Percentiles rank a stretch among this genome's conserved stretches.
phyloP scores from a whole-genome alignment of 1,140 invertebrate genomes.

The Penaeus vannamei region DNA sequence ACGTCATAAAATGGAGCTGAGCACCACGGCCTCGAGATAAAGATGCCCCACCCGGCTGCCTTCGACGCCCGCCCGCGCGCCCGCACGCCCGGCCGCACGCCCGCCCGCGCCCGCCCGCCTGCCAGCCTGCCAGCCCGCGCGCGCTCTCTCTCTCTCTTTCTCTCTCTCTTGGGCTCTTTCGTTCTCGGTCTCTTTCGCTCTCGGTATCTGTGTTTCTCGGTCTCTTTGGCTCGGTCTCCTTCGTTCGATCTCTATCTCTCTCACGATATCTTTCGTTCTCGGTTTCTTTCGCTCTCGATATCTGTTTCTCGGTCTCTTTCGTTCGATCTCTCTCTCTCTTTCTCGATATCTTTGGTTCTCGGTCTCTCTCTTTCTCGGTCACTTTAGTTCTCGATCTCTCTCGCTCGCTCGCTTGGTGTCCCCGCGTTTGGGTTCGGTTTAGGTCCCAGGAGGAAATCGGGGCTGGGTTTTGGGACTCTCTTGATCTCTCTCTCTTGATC shows the following conservation, averaged over 20 bases:
- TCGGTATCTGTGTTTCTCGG: too few relatives aligned
- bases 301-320: background rate
- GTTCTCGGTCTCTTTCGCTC: too few relatives aligned
- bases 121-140: background rate
- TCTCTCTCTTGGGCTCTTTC: too few relatives aligned
- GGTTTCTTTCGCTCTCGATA: too few relatives aligned
- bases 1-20: slow-evolving; percentile 20
- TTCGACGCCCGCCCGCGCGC: background rate
- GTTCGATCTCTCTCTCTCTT: background rate
- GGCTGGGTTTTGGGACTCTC: too few relatives aligned
- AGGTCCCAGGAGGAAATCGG: too few relatives aligned
- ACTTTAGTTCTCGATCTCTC: background rate
- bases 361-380: background rate
- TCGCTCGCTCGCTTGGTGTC: too few relatives aligned
- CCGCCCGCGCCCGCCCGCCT: background rate
- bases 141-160: too few relatives aligned
- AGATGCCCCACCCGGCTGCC: background rate
- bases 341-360: background rate
- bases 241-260: too few relatives aligned
- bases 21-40: background rate
- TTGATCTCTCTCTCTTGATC: background rate
- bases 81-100: background rate
- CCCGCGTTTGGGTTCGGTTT: too few relatives aligned
- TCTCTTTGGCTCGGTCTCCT: too few relatives aligned
- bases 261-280: too few relatives aligned